Percentiles rank a stretch among this genome's conserved stretches.
These are phyloP conservation scores for Myotis davidii DNA, from an alignment of 2,113 vertebrate genomes.

Conservation along the genomic window DNA sequence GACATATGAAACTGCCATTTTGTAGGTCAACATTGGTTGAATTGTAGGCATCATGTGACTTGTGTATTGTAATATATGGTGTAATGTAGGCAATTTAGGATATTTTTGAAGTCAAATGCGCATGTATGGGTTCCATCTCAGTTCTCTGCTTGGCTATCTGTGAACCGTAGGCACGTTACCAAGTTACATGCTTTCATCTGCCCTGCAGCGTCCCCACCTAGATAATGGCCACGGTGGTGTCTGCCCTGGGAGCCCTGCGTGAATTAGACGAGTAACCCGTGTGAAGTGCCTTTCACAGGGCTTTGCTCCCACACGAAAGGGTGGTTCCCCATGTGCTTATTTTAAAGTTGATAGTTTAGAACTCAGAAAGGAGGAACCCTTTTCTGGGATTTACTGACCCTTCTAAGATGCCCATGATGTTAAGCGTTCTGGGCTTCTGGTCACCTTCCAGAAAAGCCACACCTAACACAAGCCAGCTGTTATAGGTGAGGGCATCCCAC, in stretches of 20 bases:
- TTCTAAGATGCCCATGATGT: background rate
- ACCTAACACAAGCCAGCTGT: background rate
- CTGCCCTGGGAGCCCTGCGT: background rate
- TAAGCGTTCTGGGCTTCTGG: background rate
- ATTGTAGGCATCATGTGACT: background rate
- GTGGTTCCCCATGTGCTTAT: background rate
- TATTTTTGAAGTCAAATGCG: background rate
- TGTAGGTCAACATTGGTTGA: background rate
- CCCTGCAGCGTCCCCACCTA: background rate
- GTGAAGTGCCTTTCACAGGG: background rate
- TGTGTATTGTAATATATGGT: background rate
- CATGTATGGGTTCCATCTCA: background rate
- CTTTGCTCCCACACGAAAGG: background rate
- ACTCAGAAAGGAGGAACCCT: background rate
- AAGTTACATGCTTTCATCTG: background rate
- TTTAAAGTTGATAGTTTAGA: background rate
- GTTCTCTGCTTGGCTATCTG: background rate
- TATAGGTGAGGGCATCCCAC: background rate
- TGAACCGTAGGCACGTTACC: background rate
- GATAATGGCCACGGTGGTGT: background rate
- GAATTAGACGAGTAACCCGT: background rate
- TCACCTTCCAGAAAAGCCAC: conserved; percentile 44
- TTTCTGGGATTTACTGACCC: background rate
- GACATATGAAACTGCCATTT: background rate
- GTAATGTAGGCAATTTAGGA: background rate